Base-by-base conservation (phyloP, 2,797 vertebrate species). In the Momotus momota region DNA sequence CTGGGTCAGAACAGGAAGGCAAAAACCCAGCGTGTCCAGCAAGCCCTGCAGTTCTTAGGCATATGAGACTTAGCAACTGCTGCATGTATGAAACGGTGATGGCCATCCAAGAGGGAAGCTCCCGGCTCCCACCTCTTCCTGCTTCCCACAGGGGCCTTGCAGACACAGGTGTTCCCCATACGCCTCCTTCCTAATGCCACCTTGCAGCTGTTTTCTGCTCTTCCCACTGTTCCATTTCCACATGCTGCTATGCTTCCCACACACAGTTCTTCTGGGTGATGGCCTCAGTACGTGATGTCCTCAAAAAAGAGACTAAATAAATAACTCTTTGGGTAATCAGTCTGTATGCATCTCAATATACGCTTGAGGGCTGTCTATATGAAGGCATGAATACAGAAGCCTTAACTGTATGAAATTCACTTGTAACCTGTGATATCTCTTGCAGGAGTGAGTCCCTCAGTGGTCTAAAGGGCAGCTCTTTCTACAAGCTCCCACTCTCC, bases 281-380 rank as follows among this genome's bases (percentile, higher is more conserved):
- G 38, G 38, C 74, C 74, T 57, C 0, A 0, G 40, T 25, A 81
- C 0, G 3, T 0, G 4, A 31, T 60, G 33, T 17, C 31, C 46
- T 77, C 41, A 9, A 0, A 2, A 54, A 1, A 9, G 14, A 64
- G 26, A 60, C 16, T 55, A 45, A 74, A 33, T n/a, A 85, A 81
- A 17, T 26, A 71, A 48, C 17, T 29, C 29, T 23, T 52, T 26
- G 33, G 64, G 64, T 38, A 52, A 43, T 46, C 62, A 58, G 9
- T 23, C 83, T 46, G 25, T 52, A 65, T 79, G 51, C 45, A 49
- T 31, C 51, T 83, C 57, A 80, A 16, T 26, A 26, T 27, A 54
- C 12, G 17, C 31, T 40, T 51, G 48, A 51, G 52, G 38, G 23
- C 54, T 51, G 25, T 46, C n/a, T 60, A 1, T n/a, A 35, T 29